These are phyloP conservation scores for Sanderia malayensis DNA, from an alignment of 30 jellyfish, hydroid and myxozoan genomes.

Conservation along the genomic window DNA sequence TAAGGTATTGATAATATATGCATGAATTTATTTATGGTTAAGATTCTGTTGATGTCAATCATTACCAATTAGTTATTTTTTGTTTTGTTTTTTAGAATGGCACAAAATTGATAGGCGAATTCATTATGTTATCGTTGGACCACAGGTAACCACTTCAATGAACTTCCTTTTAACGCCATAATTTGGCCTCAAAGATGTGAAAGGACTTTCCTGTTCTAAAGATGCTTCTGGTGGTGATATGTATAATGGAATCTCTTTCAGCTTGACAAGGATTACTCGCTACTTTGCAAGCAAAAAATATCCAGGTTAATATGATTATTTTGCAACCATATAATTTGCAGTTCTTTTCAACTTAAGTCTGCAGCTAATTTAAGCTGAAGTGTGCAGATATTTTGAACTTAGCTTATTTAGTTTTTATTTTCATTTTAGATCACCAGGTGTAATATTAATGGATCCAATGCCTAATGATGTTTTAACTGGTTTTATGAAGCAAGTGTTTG, in stretches of 20 bases:
- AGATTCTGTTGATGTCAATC: no score
- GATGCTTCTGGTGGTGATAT: no score
- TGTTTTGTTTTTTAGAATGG: constrained; percentile 70
- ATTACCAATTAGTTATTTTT: no score
- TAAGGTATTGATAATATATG: no score
- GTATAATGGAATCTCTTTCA: no score
- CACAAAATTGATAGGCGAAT: constrained; percentile 54
- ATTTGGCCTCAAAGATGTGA: no score
- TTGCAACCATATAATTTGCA: not conserved
- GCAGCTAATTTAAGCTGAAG: no score
- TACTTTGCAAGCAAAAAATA: not conserved
- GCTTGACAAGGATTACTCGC: constrained; percentile 32
- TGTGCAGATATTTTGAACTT: no score
- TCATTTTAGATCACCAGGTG: constrained; percentile 46
- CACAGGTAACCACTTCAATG: constrained; percentile 49
- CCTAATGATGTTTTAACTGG: constrained; percentile 19
- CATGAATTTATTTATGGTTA: no score
- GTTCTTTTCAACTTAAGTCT: constrained; percentile 1
- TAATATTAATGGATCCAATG: constrained; percentile 26
- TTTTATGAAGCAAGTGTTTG: constrained; percentile 44
- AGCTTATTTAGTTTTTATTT: not conserved
- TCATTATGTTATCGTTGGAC: constrained; percentile 68
- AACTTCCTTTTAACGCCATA: not conserved
- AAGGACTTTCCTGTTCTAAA: no score
- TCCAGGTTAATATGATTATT: constrained; percentile 7